Percentiles rank a stretch among this genome's conserved stretches.
These are phyloP conservation scores for Oscheius sp. DNA, from an alignment of 2,888 invertebrate species.

Conservation along the genomic window DNA sequence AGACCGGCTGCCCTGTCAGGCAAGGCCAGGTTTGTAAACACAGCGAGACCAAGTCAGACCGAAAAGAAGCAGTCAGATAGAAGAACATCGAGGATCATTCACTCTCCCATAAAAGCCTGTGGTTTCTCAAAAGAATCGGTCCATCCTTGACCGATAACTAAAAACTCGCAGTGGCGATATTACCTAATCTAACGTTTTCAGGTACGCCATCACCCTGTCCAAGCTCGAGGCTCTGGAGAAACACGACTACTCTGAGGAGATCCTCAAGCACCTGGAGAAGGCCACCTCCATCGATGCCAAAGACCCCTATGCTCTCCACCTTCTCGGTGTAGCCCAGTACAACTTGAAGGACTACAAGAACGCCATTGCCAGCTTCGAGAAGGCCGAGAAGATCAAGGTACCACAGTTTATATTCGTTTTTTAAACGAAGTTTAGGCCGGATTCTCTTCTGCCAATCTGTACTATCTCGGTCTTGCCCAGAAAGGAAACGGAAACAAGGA, in stretches of 20 bases:
- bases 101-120: no score
- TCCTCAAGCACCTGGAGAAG: constrained; percentile 59
- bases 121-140: no score
- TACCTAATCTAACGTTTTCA: constrained; percentile 6
- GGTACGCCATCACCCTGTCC: constrained; percentile 54
- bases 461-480: constrained; percentile 55
- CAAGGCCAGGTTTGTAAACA: no score
- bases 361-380: constrained; percentile 57
- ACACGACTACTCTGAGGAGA: constrained; percentile 47
- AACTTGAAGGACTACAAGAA: constrained; percentile 57
- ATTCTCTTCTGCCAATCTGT: constrained; percentile 60
- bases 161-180: background rate
- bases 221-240: constrained; percentile 52
- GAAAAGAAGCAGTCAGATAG: no score
- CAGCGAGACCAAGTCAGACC: no score
- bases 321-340: constrained; percentile 53
- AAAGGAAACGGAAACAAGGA: constrained; percentile 51
- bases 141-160: background rate
- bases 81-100: no score
- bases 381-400: constrained; percentile 64
- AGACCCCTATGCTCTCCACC: constrained; percentile 60
- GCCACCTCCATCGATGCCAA: constrained; percentile 57
- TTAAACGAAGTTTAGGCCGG: constrained; percentile 42
- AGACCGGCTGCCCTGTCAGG: no score
- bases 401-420: background rate